A percentile compares a stretch with the other conserved stretches of the same genome.
Conservation (phyloP, 2,888 invertebrate species). For the Apodemia zela region DNA sequence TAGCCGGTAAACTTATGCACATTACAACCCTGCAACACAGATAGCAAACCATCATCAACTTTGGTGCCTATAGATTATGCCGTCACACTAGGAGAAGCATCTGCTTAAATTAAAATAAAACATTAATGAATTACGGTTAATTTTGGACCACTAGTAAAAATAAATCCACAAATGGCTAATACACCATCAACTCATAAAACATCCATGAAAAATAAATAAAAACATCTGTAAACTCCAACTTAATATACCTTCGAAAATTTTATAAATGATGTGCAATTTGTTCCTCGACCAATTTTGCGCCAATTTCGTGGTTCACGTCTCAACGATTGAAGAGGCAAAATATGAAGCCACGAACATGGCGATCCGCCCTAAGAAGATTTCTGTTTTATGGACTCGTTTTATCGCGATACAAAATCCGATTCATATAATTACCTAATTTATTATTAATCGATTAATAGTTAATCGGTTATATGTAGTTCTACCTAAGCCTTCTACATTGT, state of each 20-base stretch:
- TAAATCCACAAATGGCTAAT: not conserved
- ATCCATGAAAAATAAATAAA: constrained; percentile 16
- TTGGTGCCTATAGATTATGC: too few species aligned
- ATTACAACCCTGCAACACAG: too few species aligned
- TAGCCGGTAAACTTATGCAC: too few species aligned
- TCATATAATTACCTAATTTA: too few species aligned
- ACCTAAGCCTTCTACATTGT: too few species aligned
- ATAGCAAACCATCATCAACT: too few species aligned
- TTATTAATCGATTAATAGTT: too few species aligned
- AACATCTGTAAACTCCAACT: constrained; percentile 36
- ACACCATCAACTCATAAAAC: not conserved
- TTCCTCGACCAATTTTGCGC: constrained; percentile 63
- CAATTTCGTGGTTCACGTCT: constrained; percentile 53
- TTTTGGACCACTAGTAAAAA: constrained; percentile 28
- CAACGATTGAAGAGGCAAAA: constrained; percentile 13
- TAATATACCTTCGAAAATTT: constrained; percentile 42
- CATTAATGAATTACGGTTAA: not conserved
- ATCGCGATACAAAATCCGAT: too few species aligned
- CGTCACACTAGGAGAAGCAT: too few species aligned
- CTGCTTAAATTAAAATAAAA: not conserved
- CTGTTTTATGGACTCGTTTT: too few species aligned
- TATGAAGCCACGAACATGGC: not conserved
- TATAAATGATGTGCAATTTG: constrained; percentile 60
- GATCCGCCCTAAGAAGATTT: not conserved
- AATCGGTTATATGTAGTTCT: too few species aligned